Evolutionary conservation across 2,113 vertebrate species (phyloP), one percentile per base, ranked within the genome.

Genomic region (Gadus chalcogrammus): DNA sequence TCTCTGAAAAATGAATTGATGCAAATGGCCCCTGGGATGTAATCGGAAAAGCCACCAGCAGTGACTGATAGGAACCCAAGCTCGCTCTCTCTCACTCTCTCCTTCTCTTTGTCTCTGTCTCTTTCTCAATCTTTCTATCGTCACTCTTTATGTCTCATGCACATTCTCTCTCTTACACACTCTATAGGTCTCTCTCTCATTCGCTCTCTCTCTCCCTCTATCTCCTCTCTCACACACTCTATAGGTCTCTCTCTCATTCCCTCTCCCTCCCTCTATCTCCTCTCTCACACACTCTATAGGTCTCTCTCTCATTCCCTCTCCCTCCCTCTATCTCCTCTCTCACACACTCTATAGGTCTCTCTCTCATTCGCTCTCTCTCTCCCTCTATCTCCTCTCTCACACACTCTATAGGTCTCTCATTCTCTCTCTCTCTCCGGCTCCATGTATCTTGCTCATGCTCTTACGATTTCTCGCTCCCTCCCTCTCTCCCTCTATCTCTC

Each of bases 21-120:
- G 79, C 75, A 84, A 84, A 84, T 79, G 77, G 78, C 71, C 77
- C 17, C 48, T 73, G 69, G 9, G 75, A 68, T 74, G 68, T 76
- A 81, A 83, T 82, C 81, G 72, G 81, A 83, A 76, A 84, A 80
- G 78, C 70, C 76, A 84, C 78, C 67, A 81, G 79, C 62, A 79
- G 82, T 83, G 84, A 85, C 73, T 76, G 74, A 81, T 73, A 74
- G 69, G 59, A 67, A 67, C 71, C 72, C 82, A 82, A 72, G 78
- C 78, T 79, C 60, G 63, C 69, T 70, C 79, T 61, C 62, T 27
- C 64, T 56, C 22, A 52, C 55, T 65, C 18, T 76, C 28, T 60
- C 53, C 58, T 68, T 52, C 27, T 62, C 70, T 67, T 61, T 64
- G 62, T 52, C 16, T 8, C 63, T n/a, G 71, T 35, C 65, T 38